Base-by-base conservation (phyloP, 2,797 vertebrate species). In the Myotis daubentonii region DNA sequence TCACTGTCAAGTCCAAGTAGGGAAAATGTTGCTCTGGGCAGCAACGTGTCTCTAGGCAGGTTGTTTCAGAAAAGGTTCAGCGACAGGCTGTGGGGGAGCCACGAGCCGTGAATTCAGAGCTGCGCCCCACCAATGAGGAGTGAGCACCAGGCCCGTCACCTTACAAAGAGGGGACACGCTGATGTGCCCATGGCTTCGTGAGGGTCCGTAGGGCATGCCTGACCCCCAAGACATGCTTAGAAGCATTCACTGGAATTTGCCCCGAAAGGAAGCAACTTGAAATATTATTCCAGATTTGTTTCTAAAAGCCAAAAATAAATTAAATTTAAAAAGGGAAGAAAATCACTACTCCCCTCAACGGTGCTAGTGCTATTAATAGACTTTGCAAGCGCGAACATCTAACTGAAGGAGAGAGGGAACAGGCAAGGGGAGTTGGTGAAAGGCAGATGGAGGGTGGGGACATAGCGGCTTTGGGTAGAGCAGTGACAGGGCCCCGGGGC, bases 281-380 rank as follows among this genome's bases (percentile, higher is more conserved):
- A 94, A 92, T 96, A 82, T 57, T 78, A 93, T 72, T 87, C 71
- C 57, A 90, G 82, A 76, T 78, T 84, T 92, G 65, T 91, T 95
- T 94, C 86, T 90, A 89, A 95, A 96, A 91, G 84, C 76, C 82
- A 85, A 91, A 86, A 65, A 72, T 65, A 76, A 62, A 65, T 91
- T 72, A 66, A 92, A 82, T 92, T 71, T 87, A 13, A 76, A 74
- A 82, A 80, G 57, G 66, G 74, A 62, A 90, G 49, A 83, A 88
- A 84, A 95, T 65, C 82, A 65, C 74, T 71, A 88, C 66, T 91
- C 65, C 5, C 71, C 87, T 91, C 66, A 19, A 23, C 16, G 11
- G 88, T 84, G 75, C 86, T 44, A 41, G 85, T 47, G 71, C 94
- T 95, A 91, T 95, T 82, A 92, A 95, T 89, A 96, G 92, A 80